phyloP scores from a whole-genome alignment of 2,888 invertebrate genomes.

The Meteorus colon region DNA sequence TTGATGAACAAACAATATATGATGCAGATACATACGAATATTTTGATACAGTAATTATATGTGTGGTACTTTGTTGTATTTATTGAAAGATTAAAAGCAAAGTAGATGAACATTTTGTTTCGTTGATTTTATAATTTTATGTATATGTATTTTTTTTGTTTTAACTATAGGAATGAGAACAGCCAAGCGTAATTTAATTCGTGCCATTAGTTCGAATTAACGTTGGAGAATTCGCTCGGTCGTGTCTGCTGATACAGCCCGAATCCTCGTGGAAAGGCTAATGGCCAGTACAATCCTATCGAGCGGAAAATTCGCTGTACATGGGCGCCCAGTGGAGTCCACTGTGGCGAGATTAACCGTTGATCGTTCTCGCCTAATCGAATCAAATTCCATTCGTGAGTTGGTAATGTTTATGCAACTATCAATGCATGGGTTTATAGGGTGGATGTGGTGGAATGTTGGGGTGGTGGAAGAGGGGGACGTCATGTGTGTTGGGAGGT shows the following conservation, averaged over 20 bases:
- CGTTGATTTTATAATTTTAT: not conserved
- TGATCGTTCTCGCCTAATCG: constrained; percentile 44
- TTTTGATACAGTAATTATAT: too few species aligned
- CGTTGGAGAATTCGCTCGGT: constrained; percentile 20
- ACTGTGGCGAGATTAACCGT: constrained; percentile 32
- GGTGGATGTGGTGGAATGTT: not conserved
- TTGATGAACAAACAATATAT: constrained; percentile 23
- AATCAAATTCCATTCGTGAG: constrained; percentile 38
- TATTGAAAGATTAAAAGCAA: not conserved
- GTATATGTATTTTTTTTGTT: not conserved
- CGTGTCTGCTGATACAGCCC: constrained; percentile 43
- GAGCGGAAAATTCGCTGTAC: constrained; percentile 46
- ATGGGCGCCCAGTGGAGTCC: constrained; percentile 23
- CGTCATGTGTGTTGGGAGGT: not conserved
- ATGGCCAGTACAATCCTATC: constrained; percentile 44
- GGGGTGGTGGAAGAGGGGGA: not conserved
- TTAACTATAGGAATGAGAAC: not conserved
- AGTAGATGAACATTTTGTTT: not conserved
- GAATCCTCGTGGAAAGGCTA: constrained; percentile 43
- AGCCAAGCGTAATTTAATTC: constrained; percentile 62
- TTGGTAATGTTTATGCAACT: constrained; percentile 26
- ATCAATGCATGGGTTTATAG: not conserved
- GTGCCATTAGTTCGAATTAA: constrained; percentile 58
- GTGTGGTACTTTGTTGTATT: too few species aligned
- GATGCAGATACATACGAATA: too few species aligned